Percentiles rank a stretch among this genome's conserved stretches.
phyloP scores from a whole-genome alignment of 2,888 invertebrate genomes.

The Sarcophaga caerulescens region DNA sequence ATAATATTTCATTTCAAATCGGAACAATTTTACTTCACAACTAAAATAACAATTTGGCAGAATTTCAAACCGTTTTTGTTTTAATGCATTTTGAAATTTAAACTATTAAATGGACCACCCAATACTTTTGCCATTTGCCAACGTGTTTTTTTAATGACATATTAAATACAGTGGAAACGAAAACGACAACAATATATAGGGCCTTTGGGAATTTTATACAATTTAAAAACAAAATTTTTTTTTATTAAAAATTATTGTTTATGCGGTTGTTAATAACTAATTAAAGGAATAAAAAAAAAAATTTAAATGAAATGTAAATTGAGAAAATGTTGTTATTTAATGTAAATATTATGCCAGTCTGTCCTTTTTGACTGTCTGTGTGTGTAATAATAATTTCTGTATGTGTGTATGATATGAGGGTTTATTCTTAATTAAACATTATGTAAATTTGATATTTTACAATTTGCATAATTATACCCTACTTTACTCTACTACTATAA shows the following conservation, averaged over 20 bases:
- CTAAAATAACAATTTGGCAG: too few species aligned
- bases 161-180: slow-evolving; percentile 7
- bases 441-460: slow-evolving; percentile 31
- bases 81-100: too few species aligned
- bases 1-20: too few species aligned
- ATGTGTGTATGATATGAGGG: neutral
- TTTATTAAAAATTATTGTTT: slow-evolving; percentile 46
- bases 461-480: slow-evolving; percentile 32
- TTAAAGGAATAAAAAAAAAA: slow-evolving; percentile 15
- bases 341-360: slow-evolving; percentile 7
- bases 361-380: slow-evolving; percentile 6
- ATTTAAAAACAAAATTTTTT: slow-evolving; percentile 10
- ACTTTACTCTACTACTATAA: too few species aligned
- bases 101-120: too few species aligned
- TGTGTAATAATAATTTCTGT: too few species aligned
- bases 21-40: too few species aligned
- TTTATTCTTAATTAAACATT: slow-evolving; percentile 47
- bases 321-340: slow-evolving; percentile 6
- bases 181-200: neutral
- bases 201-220: neutral
- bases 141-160: slow-evolving; percentile 8
- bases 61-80: too few species aligned
- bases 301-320: neutral
- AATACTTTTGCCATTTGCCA: too few species aligned
- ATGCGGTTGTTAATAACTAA: slow-evolving; percentile 62